Conservation (phyloP, 2,888 invertebrate genomes). For the Laspeyria flexula region DNA sequence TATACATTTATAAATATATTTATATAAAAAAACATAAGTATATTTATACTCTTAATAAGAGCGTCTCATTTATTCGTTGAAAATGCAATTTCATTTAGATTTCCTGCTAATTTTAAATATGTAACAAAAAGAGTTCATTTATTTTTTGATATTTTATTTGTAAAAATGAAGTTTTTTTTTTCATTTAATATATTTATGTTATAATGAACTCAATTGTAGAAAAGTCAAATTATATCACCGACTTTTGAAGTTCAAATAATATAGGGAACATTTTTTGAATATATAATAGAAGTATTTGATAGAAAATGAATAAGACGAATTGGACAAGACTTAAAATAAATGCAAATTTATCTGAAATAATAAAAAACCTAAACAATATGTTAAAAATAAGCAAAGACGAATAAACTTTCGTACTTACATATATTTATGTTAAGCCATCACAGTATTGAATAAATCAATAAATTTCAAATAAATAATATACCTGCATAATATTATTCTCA, state of each 20-base stretch:
- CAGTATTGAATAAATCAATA: conserved; percentile 13
- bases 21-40: conserved; percentile 31
- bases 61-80: background rate
- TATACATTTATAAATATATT: conserved; percentile 42
- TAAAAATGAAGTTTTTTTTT: background rate
- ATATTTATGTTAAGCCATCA: background rate
- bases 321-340: conserved; percentile 3
- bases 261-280: conserved; percentile 9
- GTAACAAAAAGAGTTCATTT: background rate
- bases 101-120: background rate
- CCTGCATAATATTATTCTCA: background rate
- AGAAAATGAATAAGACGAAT: conserved; percentile 4
- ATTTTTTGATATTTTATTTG: background rate
- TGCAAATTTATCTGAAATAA: background rate
- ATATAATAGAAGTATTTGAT: conserved; percentile 4
- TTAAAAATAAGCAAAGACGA: background rate
- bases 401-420: background rate
- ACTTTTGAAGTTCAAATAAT: conserved; percentile 7
- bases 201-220: background rate
- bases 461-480: background rate
- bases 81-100: background rate
- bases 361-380: background rate
- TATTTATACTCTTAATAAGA: conserved; percentile 21
- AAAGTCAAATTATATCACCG: conserved; percentile 6
- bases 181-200: background rate